Evolutionary conservation across 2,113 vertebrate genomes (phyloP), one percentile per base, ranked within the genome.

Genomic region (Dicentrarchus labrax): DNA sequence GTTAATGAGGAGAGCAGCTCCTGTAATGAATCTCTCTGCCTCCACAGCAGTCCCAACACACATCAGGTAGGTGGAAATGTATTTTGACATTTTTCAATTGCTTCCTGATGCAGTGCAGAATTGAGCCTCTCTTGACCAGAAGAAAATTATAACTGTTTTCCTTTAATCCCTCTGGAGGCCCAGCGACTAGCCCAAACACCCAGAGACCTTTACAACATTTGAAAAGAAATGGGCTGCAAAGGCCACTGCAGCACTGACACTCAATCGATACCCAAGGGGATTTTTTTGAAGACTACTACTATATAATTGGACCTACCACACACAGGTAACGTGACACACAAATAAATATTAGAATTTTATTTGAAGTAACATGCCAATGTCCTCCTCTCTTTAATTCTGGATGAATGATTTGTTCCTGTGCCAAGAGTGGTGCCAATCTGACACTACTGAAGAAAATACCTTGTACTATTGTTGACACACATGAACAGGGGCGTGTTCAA

Each of bases 1-100:
- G 17, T 76, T 77, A 62, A 77, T 73, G 51, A 79, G 22, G 5
- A 69, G 64, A 30, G 50, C 21, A 21, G 77, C 12, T 39, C 39
- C 16, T 13, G 3, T 22, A 59, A 36, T 74, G 6, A 47, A 60
- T 67, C 16, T 50, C n/a, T 61, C 39, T 61, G 54, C 45, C 36
- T 17, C 41, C 48, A 36, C 17, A 60, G 30, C 30, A 48, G 21
- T 38, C 41, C 47, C 24, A 60, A 45, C 41, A 59, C 73, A 70
- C 61, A 57, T 61, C 50, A 61, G 16, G 22, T 39, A 47, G 8
- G n/a, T 67, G 36, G 19, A 51, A 69, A 69, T 76, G 12, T 59
- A 65, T 60, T 50, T 80, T n/a, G 48, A 36, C 22, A 73, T 21
- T 61, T 69, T 57, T 47, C 21, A 72, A 21, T 67, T 72, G 36